Conservation (phyloP, 1,140 invertebrate species). For the Neuroterus valhalla region DNA sequence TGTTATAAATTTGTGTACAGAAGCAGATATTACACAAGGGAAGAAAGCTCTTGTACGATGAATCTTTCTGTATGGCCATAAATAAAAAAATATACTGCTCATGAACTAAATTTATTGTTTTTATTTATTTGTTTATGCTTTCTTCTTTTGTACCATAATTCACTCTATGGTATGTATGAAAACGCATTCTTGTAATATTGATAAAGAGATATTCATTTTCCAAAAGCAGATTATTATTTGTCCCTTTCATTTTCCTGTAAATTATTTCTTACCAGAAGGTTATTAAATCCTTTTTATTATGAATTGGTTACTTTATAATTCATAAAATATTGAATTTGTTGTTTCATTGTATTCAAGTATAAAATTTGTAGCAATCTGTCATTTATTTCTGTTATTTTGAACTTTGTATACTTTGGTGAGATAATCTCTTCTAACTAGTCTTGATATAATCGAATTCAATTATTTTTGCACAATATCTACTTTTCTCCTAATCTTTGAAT, state of each 20-base stretch:
- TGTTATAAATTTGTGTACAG: background rate
- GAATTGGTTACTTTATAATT: background rate
- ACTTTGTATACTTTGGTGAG: too few relatives aligned
- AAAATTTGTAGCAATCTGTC: too few relatives aligned
- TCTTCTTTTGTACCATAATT: slow-evolving; percentile 11
- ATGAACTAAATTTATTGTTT: background rate
- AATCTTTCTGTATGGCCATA: background rate
- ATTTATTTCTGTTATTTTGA: too few relatives aligned
- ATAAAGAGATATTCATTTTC: slow-evolving; percentile 18
- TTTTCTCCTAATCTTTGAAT: too few relatives aligned
- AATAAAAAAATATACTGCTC: background rate
- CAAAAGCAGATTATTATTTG: slow-evolving; percentile 26
- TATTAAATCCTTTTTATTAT: background rate
- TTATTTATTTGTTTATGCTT: slow-evolving; percentile 7
- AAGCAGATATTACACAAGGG: slow-evolving; percentile 3
- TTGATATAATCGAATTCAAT: too few relatives aligned
- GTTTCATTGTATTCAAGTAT: too few relatives aligned
- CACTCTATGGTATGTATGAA: background rate
- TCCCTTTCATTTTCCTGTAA: slow-evolving; percentile 30
- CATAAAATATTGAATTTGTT: too few relatives aligned
- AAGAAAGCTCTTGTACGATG: background rate
- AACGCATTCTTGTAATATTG: slow-evolving; percentile 17
- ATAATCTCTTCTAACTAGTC: too few relatives aligned
- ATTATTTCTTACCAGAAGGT: background rate
- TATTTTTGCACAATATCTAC: too few relatives aligned